Evolutionary conservation across 1,140 invertebrate species (phyloP).

Genomic region (Alviniconcha marisindica): DNA sequence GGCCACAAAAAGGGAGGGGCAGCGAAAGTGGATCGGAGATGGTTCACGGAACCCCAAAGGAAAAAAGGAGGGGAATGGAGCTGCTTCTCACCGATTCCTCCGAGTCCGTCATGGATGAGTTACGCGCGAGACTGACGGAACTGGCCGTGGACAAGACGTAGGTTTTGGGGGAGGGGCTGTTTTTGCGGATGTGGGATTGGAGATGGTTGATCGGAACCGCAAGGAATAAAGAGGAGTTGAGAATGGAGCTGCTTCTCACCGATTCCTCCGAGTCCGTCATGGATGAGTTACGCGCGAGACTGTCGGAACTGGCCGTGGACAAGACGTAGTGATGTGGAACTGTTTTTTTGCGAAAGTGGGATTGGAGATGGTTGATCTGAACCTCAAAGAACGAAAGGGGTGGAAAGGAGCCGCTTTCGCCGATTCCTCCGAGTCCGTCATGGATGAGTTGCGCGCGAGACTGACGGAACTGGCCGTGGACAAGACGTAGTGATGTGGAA

Average conservation of each 20-base stretch:
- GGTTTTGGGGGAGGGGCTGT: neutral
- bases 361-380: no score
- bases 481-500: no score
- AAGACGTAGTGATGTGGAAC: no score
- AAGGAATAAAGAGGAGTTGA: neutral
- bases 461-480: neutral
- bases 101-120: slow-evolving; percentile 43
- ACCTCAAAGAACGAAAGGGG: no score
- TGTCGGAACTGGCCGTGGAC: neutral
- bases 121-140: slow-evolving; percentile 10
- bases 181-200: neutral
- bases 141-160: neutral
- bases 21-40: slow-evolving; percentile 65
- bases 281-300: slow-evolving; percentile 35
- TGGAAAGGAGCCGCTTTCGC: slow-evolving; percentile 45
- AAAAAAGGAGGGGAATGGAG: slow-evolving; percentile 54
- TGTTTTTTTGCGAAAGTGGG: no score
- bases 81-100: slow-evolving; percentile 67
- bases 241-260: neutral
- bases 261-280: slow-evolving; percentile 55
- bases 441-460: slow-evolving; percentile 37
- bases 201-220: neutral
- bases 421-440: slow-evolving; percentile 54
- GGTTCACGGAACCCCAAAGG: slow-evolving; percentile 67
- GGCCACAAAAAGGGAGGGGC: slow-evolving; percentile 56